These are phyloP conservation scores for Tapirus terrestris DNA, from an alignment of 2,113 vertebrate genomes.

Conservation along the genomic window DNA sequence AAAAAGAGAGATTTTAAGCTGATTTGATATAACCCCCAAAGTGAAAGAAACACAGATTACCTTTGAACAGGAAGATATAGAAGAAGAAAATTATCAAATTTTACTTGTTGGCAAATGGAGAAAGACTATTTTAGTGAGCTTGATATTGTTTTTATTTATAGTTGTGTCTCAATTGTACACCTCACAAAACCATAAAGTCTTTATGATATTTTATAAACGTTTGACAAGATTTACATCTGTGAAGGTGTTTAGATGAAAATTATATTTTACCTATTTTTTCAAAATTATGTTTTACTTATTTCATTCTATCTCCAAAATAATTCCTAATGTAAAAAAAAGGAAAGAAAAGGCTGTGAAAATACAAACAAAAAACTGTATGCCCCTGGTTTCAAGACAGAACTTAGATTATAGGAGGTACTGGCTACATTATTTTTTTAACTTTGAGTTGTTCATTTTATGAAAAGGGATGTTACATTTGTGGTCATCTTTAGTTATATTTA, in stretches of 20 bases:
- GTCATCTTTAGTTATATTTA: conserved; percentile 35
- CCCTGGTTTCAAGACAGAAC: conserved; percentile 61
- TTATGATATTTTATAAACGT: conserved; percentile 61
- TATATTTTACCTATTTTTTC: neutral
- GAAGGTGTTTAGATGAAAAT: conserved; percentile 45
- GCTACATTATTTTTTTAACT: neutral
- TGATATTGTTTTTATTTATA: conserved; percentile 17
- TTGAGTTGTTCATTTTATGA: conserved; percentile 18
- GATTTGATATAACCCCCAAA: neutral
- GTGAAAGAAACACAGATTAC: conserved; percentile 9
- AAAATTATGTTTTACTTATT: conserved; percentile 42
- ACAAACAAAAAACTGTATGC: neutral
- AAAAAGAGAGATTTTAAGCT: neutral
- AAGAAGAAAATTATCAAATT: conserved; percentile 62
- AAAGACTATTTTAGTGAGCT: conserved; percentile 56
- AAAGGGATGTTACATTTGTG: conserved; percentile 38
- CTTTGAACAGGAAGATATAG: neutral
- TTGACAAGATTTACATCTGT: conserved; percentile 41
- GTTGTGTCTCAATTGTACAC: neutral
- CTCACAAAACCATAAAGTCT: neutral
- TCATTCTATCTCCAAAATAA: conserved; percentile 24
- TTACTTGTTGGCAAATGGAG: conserved; percentile 16
- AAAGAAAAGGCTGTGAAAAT: neutral
- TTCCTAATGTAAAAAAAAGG: conserved; percentile 35
- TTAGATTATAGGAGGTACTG: conserved; percentile 27